phyloP scores from a whole-genome alignment of 1,140 invertebrate species.

The Penaeus japonicus region DNA sequence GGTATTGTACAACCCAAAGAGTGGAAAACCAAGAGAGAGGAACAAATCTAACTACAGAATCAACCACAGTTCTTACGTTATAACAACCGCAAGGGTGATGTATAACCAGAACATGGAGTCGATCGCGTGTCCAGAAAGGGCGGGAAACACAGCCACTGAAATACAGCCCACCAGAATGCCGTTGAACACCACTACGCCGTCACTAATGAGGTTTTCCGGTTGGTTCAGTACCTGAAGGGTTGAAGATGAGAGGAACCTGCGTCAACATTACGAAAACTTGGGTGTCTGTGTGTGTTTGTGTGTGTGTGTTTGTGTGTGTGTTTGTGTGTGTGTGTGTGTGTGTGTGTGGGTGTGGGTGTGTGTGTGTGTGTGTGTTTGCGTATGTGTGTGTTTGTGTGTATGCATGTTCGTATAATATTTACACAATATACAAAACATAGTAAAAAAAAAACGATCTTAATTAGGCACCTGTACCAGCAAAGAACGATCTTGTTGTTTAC shows the following conservation, averaged over 20 bases:
- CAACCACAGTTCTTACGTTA: slow-evolving; percentile 20
- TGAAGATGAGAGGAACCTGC: neutral
- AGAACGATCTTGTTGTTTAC: no score
- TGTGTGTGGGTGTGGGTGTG: no score
- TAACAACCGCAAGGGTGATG: neutral
- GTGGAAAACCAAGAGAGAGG: neutral
- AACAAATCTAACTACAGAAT: neutral
- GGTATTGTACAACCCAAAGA: neutral
- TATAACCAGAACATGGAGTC: neutral
- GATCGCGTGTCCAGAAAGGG: slow-evolving; percentile 11
- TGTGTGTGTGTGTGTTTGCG: no score
- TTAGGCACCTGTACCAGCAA: no score
- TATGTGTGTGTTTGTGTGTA: no score
- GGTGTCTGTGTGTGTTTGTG: no score
- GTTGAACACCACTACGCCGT: slow-evolving; percentile 52
- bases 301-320: no score
- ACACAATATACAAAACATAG: neutral
- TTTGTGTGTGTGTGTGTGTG: no score
- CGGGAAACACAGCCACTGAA: slow-evolving; percentile 42
- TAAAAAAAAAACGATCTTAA: no score
- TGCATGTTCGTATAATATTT: neutral
- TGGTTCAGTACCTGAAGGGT: slow-evolving; percentile 21
- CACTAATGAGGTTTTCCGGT: slow-evolving; percentile 39
- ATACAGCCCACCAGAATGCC: slow-evolving; percentile 52
- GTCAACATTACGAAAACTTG: neutral